Percentiles rank a stretch among this genome's conserved stretches.
phyloP scores from a whole-genome alignment of 2,797 vertebrate genomes.

The Synaphobranchus kaupii region DNA sequence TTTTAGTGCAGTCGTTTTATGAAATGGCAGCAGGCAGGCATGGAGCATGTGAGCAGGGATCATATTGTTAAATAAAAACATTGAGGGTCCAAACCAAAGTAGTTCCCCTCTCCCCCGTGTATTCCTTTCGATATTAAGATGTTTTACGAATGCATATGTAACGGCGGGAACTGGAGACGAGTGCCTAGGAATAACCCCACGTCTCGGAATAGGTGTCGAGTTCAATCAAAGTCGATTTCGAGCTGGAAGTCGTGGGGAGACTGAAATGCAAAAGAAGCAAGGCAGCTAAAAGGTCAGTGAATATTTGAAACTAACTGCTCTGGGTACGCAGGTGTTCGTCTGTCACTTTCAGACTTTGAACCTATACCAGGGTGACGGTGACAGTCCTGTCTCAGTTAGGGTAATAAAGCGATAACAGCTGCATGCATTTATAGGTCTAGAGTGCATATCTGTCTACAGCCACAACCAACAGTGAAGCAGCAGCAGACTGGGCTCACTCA shows the following conservation, averaged over 20 bases:
- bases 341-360: not conserved
- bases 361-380: not conserved
- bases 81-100: not conserved
- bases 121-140: not conserved
- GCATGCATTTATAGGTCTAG: not conserved
- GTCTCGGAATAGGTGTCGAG: not conserved
- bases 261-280: not conserved
- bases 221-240: not conserved
- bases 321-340: not conserved
- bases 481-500: not conserved
- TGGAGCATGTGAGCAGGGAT: not conserved
- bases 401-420: not conserved
- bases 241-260: not conserved
- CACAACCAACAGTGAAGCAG: not conserved
- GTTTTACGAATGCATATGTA: not conserved
- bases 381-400: not conserved
- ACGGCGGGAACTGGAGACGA: not conserved
- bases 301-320: not conserved
- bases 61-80: not conserved
- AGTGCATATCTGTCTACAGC: not conserved
- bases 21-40: not conserved
- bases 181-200: not conserved
- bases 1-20: not conserved
- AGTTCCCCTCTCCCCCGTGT: not conserved
- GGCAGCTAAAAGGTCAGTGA: not conserved